These are phyloP conservation scores for Leptopilina clavipes DNA, from an alignment of 1,140 invertebrate species.

Conservation along the genomic window DNA sequence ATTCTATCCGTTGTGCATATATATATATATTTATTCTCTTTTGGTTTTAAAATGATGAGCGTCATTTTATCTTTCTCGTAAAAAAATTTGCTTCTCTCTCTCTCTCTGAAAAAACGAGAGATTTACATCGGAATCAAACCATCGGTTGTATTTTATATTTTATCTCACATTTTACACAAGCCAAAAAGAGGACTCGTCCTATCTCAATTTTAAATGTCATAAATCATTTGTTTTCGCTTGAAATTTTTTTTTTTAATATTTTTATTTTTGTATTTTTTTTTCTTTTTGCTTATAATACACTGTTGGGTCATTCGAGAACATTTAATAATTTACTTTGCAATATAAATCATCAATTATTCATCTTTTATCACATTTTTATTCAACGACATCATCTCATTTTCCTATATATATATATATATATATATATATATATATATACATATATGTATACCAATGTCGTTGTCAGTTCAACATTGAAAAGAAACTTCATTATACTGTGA, in stretches of 20 bases:
- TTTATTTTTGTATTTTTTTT: too few species aligned
- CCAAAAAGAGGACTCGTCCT: neutral
- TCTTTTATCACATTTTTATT: slow-evolving; percentile 1
- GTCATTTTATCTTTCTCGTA: neutral
- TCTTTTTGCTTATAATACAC: neutral
- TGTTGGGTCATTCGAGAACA: neutral
- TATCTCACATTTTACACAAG: slow-evolving; percentile 9
- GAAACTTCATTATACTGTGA: too few species aligned
- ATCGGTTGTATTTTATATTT: slow-evolving; percentile 9
- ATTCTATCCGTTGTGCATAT: neutral
- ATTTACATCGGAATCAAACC: slow-evolving; percentile 1
- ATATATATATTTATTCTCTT: too few species aligned
- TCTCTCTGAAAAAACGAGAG: neutral
- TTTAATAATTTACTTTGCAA: slow-evolving; percentile 14
- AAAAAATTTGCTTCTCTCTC: neutral
- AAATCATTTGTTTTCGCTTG: neutral
- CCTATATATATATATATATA: neutral
- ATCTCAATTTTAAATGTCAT: neutral
- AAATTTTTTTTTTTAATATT: too few species aligned
- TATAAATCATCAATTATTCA: slow-evolving; percentile 13
- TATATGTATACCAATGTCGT: neutral
- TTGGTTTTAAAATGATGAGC: neutral
- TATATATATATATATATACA: neutral
- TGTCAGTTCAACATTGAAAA: neutral
- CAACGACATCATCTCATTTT: neutral